Conservation (phyloP, 1,140 invertebrate species). For the Panulirus ornatus region DNA sequence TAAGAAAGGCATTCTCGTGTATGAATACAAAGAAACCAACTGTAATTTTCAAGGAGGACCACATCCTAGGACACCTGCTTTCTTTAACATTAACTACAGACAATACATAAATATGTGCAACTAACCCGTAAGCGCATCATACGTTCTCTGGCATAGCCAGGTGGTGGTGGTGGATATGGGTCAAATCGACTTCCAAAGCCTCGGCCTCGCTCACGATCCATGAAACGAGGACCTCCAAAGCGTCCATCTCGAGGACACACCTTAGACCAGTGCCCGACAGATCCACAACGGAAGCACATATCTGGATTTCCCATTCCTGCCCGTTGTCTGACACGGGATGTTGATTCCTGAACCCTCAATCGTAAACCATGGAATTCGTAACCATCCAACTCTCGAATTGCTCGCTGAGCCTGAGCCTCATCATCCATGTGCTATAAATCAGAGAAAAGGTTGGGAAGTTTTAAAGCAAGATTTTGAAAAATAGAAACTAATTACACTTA, state of each 20-base stretch:
- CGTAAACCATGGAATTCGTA: conserved; percentile 73
- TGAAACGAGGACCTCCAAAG: conserved; percentile 28
- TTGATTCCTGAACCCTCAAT: conserved; percentile 72
- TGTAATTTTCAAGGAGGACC: too few species aligned
- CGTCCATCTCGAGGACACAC: conserved; percentile 72
- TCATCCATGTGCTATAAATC: conserved; percentile 73
- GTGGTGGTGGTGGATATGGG: conserved; percentile 69
- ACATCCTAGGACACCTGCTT: too few species aligned
- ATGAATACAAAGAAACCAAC: too few species aligned
- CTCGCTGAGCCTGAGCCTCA: conserved; percentile 69
- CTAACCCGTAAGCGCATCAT: conserved; percentile 73
- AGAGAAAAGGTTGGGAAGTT: too few species aligned
- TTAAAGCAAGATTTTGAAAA: too few species aligned
- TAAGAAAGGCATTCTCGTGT: too few species aligned
- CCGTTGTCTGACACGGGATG: conserved; percentile 70
- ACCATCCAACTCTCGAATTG: conserved; percentile 71
- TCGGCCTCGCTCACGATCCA: conserved; percentile 48
- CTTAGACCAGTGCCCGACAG: conserved; percentile 74
- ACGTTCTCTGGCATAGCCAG: conserved; percentile 70
- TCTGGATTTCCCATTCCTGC: conserved; percentile 75
- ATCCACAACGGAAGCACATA: conserved; percentile 75
- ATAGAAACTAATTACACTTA: too few species aligned
- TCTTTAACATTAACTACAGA: too few species aligned
- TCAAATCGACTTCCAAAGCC: conserved; percentile 68
- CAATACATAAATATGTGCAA: not conserved